Conservation (phyloP, 2,797 vertebrate genomes). For the Tiaroga cobitis region DNA sequence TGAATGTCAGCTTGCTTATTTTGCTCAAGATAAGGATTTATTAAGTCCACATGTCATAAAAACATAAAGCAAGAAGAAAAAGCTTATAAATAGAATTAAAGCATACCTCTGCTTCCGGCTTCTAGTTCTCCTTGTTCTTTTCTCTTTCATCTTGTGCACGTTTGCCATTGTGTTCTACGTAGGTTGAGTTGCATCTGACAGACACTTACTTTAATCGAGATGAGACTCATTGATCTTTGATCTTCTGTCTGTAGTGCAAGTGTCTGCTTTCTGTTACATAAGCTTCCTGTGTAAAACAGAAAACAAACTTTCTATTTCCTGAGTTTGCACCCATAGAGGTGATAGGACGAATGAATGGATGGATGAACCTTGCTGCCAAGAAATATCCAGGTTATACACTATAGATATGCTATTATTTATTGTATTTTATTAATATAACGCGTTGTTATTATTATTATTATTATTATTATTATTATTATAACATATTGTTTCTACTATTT, state of each 20-base stretch:
- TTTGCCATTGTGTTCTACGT: constrained; percentile 10
- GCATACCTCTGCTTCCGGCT: background rate
- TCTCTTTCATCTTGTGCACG: constrained; percentile 41
- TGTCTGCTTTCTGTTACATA: background rate
- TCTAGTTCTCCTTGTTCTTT: background rate
- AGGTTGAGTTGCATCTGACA: constrained; percentile 19
- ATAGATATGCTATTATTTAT: too few species aligned
- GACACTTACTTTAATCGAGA: constrained; percentile 30
- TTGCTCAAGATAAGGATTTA: too few species aligned
- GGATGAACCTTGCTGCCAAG: background rate
- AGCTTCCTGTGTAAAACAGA: background rate
- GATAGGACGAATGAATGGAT: background rate
- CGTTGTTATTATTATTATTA: too few species aligned
- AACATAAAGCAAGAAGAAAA: constrained; percentile 15
- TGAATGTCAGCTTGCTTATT: too few species aligned
- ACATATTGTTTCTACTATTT: too few species aligned
- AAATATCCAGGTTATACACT: background rate
- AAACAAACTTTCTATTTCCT: background rate
- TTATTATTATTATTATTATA: too few species aligned
- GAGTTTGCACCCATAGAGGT: background rate
- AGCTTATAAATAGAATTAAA: constrained; percentile 28
- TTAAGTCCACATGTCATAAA: too few species aligned
- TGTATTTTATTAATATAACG: too few species aligned
- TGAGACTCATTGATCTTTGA: constrained; percentile 35
- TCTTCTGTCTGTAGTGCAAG: constrained; percentile 6